Conservation (phyloP, 2,113 vertebrate genomes). For the Phaethon lepturus region DNA sequence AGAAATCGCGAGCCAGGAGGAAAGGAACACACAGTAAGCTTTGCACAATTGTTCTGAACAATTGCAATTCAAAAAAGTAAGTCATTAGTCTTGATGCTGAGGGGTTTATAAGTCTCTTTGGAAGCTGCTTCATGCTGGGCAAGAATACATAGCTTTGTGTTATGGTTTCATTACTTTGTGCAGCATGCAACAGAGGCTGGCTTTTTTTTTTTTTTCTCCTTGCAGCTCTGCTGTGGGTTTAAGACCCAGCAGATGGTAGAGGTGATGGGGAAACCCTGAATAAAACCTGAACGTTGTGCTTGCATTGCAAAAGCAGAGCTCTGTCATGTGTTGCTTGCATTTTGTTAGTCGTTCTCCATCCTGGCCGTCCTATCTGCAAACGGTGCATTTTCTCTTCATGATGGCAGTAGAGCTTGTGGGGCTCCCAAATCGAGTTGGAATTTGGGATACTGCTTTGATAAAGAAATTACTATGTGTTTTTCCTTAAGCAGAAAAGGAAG, state of each 20-base stretch:
- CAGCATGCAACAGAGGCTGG: rapidly evolving
- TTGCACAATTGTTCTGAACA: neutral
- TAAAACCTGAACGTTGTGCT: neutral
- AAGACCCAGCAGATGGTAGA: neutral
- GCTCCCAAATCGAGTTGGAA: neutral
- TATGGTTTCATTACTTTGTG: neutral
- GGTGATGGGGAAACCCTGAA: neutral
- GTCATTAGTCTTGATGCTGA: neutral
- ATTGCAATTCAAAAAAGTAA: neutral
- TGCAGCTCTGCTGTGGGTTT: neutral
- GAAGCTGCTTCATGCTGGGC: neutral
- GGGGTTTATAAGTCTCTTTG: neutral
- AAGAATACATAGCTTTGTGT: neutral
- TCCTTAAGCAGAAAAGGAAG: neutral
- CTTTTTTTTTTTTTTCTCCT: neutral
- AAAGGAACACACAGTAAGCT: neutral
- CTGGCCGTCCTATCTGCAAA: no score
- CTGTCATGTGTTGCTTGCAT: rapidly evolving
- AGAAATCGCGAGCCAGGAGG: neutral
- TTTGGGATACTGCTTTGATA: neutral
- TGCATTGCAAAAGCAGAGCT: neutral
- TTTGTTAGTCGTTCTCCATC: neutral
- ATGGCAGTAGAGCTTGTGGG: no score
- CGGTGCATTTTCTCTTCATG: rapidly evolving
- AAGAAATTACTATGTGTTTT: no score